Conservation (phyloP, 37 sponge, comb jelly and placozoan species). For the Sycon ciliatum region DNA sequence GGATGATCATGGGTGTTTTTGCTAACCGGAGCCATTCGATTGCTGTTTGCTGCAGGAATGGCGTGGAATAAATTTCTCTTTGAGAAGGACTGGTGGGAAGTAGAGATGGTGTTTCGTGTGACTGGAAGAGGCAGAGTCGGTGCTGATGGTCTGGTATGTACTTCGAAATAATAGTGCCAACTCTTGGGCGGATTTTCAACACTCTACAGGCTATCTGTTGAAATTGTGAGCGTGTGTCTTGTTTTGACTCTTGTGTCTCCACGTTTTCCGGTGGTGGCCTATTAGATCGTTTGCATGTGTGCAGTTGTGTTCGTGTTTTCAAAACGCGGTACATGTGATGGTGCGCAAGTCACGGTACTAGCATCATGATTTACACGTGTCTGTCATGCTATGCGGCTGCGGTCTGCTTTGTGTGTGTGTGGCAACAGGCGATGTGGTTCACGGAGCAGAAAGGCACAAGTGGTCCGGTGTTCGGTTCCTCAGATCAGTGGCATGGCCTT, state of each 20-base stretch:
- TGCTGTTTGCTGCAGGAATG: too few species aligned
- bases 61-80: too few species aligned
- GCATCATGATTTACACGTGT: too few species aligned
- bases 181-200: background rate
- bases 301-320: background rate
- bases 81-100: background rate
- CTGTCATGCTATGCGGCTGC: too few species aligned
- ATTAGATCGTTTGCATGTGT: too few species aligned
- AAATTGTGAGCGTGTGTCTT: background rate
- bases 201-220: background rate
- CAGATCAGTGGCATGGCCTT: constrained; percentile 63
- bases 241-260: background rate
- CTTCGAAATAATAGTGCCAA: background rate
- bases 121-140: constrained; percentile 64
- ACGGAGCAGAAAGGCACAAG: constrained; percentile 38
- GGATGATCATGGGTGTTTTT: too few species aligned
- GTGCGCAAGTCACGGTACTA: too few species aligned
- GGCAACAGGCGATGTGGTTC: constrained; percentile 65
- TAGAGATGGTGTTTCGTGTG: constrained; percentile 26
- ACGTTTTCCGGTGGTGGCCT: background rate
- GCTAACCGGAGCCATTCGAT: too few species aligned
- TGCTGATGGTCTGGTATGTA: constrained; percentile 85
- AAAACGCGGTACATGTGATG: too few species aligned
- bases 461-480: constrained; percentile 54
- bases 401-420: too few species aligned